Conservation (phyloP, 2,797 vertebrate species). For the Myotis pilosus region DNA sequence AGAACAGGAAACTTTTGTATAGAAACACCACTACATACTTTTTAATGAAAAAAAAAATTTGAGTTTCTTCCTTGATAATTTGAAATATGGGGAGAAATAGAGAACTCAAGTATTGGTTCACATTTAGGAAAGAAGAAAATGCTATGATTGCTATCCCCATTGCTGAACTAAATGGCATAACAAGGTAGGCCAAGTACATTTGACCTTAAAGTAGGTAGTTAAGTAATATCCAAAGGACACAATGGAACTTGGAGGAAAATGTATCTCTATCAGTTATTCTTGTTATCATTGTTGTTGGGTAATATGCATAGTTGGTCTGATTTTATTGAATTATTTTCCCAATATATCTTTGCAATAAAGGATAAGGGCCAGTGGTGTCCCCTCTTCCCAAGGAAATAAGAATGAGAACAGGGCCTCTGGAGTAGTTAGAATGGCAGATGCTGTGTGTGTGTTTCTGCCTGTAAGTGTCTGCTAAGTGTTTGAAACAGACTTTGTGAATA, state of each 20-base stretch:
- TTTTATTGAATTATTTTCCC: not conserved
- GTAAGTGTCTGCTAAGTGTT: not conserved
- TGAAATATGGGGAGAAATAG: not conserved
- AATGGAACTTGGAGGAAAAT: not conserved
- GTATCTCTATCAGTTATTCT: not conserved
- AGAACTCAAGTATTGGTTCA: not conserved
- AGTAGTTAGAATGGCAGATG: not conserved
- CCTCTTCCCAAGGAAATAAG: not conserved
- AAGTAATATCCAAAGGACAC: not conserved
- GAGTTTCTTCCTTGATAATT: not conserved
- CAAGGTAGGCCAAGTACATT: not conserved
- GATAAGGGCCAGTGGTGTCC: not conserved
- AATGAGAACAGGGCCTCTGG: not conserved
- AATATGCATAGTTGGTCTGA: not conserved
- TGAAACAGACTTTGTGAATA: slow-evolving; percentile 8
- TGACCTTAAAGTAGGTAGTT: not conserved
- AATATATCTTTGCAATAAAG: not conserved
- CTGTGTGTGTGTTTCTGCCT: not conserved
- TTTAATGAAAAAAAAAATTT: not conserved
- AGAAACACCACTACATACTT: not conserved
- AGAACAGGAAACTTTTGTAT: not conserved
- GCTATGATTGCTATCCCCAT: not conserved
- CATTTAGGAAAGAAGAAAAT: not conserved
- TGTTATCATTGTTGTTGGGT: not conserved
- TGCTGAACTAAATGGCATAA: not conserved